Evolutionary conservation across 1,140 invertebrate genomes (phyloP).

Genomic region (Berghia stephanieae): DNA sequence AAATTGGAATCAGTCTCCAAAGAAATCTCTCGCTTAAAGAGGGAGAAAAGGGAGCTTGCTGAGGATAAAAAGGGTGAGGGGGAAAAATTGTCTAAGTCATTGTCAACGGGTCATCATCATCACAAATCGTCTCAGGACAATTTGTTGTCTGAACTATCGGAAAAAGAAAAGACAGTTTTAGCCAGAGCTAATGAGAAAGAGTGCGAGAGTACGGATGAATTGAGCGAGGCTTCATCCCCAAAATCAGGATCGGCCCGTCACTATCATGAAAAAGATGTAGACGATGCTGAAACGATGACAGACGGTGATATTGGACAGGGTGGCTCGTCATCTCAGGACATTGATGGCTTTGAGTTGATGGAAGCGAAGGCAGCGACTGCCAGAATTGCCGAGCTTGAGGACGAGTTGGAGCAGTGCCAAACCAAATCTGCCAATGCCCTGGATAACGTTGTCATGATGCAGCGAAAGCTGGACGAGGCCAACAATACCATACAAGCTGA

Average conservation of each 20-base stretch:
- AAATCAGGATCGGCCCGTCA: conserved; percentile 4
- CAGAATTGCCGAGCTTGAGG: too few species aligned
- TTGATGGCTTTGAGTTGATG: too few species aligned
- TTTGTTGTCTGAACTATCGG: conserved; percentile 14
- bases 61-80: conserved; percentile 80
- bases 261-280: conserved; percentile 60
- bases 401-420: not conserved
- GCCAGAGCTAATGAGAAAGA: conserved; percentile 13
- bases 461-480: conserved; percentile 78
- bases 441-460: conserved; percentile 77
- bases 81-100: too few species aligned
- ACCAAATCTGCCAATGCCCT: conserved; percentile 53
- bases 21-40: conserved; percentile 79
- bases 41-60: conserved; percentile 83
- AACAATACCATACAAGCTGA: conserved; percentile 74
- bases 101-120: too few species aligned
- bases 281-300: conserved; percentile 24
- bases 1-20: conserved; percentile 83
- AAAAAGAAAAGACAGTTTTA: conserved; percentile 17
- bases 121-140: too few species aligned
- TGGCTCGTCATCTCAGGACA: too few species aligned
- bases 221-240: conserved; percentile 30
- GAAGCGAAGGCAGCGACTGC: too few species aligned
- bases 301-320: too few species aligned
- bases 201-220: conserved; percentile 31